Percentiles rank a stretch among this genome's conserved stretches.
phyloP scores from a whole-genome alignment of 2,797 vertebrate genomes.

The Graptemys geographica region DNA sequence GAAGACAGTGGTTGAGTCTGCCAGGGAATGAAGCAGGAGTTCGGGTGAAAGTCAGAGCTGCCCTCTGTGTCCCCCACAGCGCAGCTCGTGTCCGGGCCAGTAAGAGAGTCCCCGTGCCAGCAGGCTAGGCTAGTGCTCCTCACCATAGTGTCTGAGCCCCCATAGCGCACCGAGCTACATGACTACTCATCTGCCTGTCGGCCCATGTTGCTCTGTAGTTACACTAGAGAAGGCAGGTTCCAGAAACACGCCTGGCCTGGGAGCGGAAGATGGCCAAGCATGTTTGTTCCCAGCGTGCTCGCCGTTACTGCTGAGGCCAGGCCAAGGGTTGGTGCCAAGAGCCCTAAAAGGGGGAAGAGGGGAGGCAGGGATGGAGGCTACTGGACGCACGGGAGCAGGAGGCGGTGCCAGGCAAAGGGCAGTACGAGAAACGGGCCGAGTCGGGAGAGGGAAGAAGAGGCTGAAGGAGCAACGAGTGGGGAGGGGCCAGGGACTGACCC shows the following conservation, averaged over 20 bases:
- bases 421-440: background rate
- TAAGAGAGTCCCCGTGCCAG: too few relatives aligned
- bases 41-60: rapidly evolving
- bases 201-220: background rate
- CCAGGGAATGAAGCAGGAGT: rapidly evolving
- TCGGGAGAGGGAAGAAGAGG: background rate
- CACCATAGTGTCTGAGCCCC: too few relatives aligned
- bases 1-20: constrained; percentile 13
- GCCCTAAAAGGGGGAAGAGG: background rate
- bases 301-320: too few relatives aligned
- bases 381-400: too few relatives aligned
- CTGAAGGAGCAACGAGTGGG: background rate
- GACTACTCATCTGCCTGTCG: too few relatives aligned
- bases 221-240: background rate
- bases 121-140: too few relatives aligned
- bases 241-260: background rate
- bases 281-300: background rate
- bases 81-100: too few relatives aligned
- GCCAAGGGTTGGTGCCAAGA: too few relatives aligned
- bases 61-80: background rate
- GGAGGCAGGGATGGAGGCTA: background rate
- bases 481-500: background rate
- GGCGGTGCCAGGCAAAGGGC: background rate
- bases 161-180: too few relatives aligned
- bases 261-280: too few relatives aligned